phyloP scores from a whole-genome alignment of 2,113 vertebrate species.

The Crotophaga sulcirostris region DNA sequence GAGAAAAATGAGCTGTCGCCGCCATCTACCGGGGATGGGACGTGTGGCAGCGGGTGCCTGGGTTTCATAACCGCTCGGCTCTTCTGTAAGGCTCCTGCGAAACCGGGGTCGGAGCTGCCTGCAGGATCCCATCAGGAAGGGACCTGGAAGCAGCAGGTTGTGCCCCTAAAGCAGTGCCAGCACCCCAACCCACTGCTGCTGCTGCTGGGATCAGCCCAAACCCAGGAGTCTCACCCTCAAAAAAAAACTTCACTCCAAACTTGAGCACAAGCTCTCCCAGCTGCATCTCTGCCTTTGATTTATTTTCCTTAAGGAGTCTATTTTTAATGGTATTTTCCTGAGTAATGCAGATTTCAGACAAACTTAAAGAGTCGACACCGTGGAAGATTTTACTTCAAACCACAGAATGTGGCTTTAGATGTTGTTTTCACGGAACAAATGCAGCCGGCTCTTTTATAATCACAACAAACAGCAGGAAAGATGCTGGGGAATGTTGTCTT shows the following conservation, averaged over 20 bases:
- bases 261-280: not conserved
- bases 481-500: conserved; percentile 40
- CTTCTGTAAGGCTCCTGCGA: not conserved
- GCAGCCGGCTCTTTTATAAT: not conserved
- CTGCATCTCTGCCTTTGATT: not conserved
- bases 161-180: not conserved
- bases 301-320: not conserved
- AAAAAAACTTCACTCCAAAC: not conserved
- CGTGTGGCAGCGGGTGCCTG: not conserved
- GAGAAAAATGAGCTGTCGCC: conserved; percentile 38
- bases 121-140: not conserved
- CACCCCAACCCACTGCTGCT: not conserved
- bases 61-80: conserved; percentile 6
- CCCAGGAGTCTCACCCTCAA: not conserved
- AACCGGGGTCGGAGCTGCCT: too few relatives aligned
- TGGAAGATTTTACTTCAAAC: not conserved
- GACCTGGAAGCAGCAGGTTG: accelerated
- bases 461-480: conserved; percentile 31
- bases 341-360: not conserved
- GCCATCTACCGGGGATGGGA: conserved; percentile 47
- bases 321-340: not conserved
- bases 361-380: accelerated
- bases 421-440: not conserved
- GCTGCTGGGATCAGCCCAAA: not conserved
- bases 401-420: not conserved